Conservation (phyloP, 2,797 vertebrate genomes). For the Caiman crocodilus region DNA sequence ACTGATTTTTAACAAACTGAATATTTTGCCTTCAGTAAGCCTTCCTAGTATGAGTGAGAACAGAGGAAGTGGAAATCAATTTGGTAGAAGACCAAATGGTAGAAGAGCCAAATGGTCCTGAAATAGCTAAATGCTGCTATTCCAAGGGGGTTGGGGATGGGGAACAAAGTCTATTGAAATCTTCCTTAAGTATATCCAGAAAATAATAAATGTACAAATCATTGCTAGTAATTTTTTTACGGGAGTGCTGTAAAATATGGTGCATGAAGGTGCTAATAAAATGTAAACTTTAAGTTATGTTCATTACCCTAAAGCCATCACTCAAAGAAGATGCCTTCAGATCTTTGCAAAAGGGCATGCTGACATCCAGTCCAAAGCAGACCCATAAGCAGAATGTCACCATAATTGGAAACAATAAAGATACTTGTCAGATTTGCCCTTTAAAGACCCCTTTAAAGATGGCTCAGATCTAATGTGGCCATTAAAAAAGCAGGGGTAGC, state of each 20-base stretch:
- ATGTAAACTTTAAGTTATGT: not conserved
- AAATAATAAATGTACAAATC: not conserved
- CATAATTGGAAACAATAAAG: not conserved
- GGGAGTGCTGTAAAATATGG: not conserved
- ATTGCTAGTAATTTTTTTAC: not conserved
- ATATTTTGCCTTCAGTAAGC: not conserved
- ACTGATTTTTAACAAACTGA: not conserved
- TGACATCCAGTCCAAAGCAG: not conserved
- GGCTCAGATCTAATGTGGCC: not conserved
- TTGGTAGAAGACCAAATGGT: not conserved
- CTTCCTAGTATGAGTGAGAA: not conserved
- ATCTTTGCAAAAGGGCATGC: not conserved
- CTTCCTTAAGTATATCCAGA: not conserved
- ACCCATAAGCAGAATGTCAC: not conserved
- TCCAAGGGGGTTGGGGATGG: not conserved
- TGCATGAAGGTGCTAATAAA: not conserved
- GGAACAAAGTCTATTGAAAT: not conserved
- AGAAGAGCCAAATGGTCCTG: not conserved
- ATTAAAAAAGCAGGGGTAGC: not conserved
- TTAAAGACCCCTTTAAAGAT: not conserved
- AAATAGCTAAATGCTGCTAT: not conserved
- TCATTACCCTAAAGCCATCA: not conserved
- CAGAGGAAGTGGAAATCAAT: not conserved
- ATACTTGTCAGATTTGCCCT: not conserved
- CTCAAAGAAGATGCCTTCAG: not conserved